Evolutionary conservation across 2,797 vertebrate genomes (phyloP), one percentile per base, ranked within the genome.

Genomic region (Holocentrus rufus): DNA sequence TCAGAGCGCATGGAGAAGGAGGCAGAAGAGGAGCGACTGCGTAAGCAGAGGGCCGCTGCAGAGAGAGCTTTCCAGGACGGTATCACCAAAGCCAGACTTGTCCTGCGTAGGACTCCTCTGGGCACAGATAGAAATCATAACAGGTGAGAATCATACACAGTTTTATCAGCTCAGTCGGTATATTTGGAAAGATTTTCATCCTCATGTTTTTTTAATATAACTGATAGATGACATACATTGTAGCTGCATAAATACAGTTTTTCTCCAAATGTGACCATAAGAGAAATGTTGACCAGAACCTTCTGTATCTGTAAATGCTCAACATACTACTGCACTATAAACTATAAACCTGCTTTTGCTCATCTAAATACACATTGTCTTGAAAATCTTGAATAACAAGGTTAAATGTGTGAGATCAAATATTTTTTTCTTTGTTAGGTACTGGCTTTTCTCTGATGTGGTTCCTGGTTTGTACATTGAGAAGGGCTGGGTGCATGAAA

Each of bases 111-210:
- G 82, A 88, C 92, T 0, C 96, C 97, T 0, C 80, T 99, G n/a
- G 98, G 98, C 52, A 98, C 97, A 0, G 98, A 99, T 80, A 94
- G 98, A 39, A 98, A 96, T 79, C 98, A 99, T 75, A 99, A 98
- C 92, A 95, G 98, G 96, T 97, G 23, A 81, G 88, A 68, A 50
- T 36, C 55, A 10, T 30, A 17, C 54, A 46, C 3, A 15, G 5
- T 61, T 20, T 61, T 42, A 7, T 10, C 14, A n/a, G 17, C 0
- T 17, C 7, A 52, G n/a, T 52, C 22, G 49, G 49, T 7, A 52
- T 52, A 18, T 9, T 10, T 20, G n/a, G 20, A 6, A 52, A 22
- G n/a, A 14, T 47, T 47, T 17, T 47, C 1, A 17, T 39, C 36
- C 9, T 39, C 36, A 2, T 6, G 34, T 36, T 27, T 27, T 27